Conservation (phyloP, 2,113 vertebrate genomes). For the Callithrix jacchus region DNA sequence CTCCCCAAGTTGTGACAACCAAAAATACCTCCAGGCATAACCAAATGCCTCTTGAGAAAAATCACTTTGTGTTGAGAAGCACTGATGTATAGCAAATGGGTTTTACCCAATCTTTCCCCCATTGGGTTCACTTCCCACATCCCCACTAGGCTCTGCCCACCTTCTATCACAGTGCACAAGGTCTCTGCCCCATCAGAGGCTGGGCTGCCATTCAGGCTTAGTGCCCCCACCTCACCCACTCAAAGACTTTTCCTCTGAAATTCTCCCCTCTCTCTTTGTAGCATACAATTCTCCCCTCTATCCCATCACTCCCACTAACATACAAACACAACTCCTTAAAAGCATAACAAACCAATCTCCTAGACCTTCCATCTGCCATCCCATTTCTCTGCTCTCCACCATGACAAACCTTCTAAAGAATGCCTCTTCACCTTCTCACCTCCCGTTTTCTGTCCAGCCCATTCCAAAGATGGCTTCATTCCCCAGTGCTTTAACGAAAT, state of each 20-base stretch:
- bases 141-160: background rate
- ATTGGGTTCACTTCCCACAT: rapidly evolving
- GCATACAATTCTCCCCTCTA: background rate
- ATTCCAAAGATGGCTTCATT: background rate
- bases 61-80: background rate
- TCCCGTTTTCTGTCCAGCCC: background rate
- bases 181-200: background rate
- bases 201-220: background rate
- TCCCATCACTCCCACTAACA: background rate
- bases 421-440: background rate
- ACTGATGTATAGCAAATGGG: rapidly evolving
- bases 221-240: background rate
- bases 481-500: background rate
- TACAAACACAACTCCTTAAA: background rate
- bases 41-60: background rate
- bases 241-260: background rate
- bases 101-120: background rate
- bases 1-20: background rate
- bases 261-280: background rate
- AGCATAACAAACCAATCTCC: background rate
- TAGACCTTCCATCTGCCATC: background rate
- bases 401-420: background rate
- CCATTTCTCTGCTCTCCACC: background rate
- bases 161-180: background rate
- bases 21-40: background rate